Base-by-base conservation (phyloP, 1,140 invertebrate genomes). In the Homarus americanus region DNA sequence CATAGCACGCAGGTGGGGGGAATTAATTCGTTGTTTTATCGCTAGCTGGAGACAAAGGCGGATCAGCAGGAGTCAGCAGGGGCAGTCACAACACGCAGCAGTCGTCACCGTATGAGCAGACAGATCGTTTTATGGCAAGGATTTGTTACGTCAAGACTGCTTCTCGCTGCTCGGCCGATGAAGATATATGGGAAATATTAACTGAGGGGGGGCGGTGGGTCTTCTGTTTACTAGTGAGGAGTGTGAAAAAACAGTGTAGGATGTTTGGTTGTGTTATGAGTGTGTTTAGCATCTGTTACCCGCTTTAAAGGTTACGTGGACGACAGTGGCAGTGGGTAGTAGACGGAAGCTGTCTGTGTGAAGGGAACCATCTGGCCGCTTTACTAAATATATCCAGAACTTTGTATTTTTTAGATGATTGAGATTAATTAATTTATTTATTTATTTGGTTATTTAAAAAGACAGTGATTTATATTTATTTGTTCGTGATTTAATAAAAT, bases 1-100 rank as follows among this genome's bases (percentile, higher is more conserved):
- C 79, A 34, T 15, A 15, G 58, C 63, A 36, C 85, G 17, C 85
- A 76, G 84, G 75, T 28, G 73, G 85, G 85, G 85, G 87, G 87
- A 82, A 82, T 89, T 89, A 89, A 89, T 82, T 89, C 87, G 80
- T 89, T 89, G 87, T 89, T 89, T 89, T 53, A 89, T 89, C 87
- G 87, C 41, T 44, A 75, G 79, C 66, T 44, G 87, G 87, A 89
- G 87, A 89, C 87, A 89, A 82, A 89, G 87, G 79, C 79, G 41
- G 58, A 32, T 15, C 87, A 89, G 87, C 87, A 69, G 87, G 87
- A 75, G 87, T 32, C 73, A 87, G 84, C 84, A 78, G 84, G 84
- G 44, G 75, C 84, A 89, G 80, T 89, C 87, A 89, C 87, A 89
- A 89, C 87, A 89, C 87, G 63, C 87, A 82, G 87, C 87, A 72